Percentiles rank a stretch among this genome's conserved stretches.
Conservation (phyloP, 2,797 vertebrate genomes). For the Callimico goeldii region DNA sequence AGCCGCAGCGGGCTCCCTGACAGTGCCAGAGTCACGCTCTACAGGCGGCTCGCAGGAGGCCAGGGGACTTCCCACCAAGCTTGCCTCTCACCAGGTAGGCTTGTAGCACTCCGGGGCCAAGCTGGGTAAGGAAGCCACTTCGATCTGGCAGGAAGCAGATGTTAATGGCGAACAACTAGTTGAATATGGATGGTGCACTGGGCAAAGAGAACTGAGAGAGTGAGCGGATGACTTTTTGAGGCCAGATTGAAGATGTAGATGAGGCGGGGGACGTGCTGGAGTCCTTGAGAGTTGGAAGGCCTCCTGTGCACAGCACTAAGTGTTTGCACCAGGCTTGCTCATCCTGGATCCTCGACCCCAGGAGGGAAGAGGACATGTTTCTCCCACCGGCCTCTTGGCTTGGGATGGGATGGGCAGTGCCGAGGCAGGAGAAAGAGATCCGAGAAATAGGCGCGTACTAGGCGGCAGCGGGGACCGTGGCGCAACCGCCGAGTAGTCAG, state of each 20-base stretch:
- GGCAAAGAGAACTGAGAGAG: background rate
- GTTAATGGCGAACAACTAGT: background rate
- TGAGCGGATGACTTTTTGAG: background rate
- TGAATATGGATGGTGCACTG: background rate
- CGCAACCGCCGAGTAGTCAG: fast-evolving
- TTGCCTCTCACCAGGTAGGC: fast-evolving
- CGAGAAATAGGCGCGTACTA: fast-evolving
- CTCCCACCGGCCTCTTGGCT: background rate
- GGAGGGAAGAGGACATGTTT: background rate
- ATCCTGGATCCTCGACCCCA: background rate
- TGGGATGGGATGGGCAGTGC: background rate
- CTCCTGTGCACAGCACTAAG: background rate
- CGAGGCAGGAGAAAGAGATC: background rate
- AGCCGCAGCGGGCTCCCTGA: fast-evolving
- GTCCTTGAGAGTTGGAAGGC: background rate
- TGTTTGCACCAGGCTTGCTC: background rate
- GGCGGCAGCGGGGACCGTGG: fast-evolving
- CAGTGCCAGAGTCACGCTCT: background rate
- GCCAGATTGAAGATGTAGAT: background rate
- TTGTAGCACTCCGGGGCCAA: background rate
- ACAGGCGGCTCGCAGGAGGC: background rate
- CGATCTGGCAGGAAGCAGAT: slow-evolving; percentile 23
- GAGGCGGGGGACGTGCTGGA: background rate
- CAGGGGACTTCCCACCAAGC: background rate
- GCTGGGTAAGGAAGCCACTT: background rate